Conservation (phyloP, 2,113 vertebrate species). For the Scophthalmus maximus region DNA sequence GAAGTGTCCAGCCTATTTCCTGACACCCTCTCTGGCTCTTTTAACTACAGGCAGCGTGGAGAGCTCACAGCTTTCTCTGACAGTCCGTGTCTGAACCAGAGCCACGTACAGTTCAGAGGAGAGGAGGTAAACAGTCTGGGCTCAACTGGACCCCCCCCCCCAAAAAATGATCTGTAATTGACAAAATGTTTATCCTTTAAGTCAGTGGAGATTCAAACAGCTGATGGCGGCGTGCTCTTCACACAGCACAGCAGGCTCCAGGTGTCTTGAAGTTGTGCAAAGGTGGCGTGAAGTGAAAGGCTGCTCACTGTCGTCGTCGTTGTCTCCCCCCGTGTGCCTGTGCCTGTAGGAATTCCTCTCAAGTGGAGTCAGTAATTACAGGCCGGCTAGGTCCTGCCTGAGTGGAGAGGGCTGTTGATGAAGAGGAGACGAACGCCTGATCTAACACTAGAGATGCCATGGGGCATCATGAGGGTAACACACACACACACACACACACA, state of each 20-base stretch:
- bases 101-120: too few species aligned
- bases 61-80: constrained; percentile 53
- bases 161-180: constrained; percentile 26
- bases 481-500: not conserved
- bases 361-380: constrained; percentile 67
- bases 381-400: constrained; percentile 57
- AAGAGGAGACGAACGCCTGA: constrained; percentile 42
- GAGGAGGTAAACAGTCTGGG: constrained; percentile 43
- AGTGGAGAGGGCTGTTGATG: constrained; percentile 54
- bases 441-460: constrained; percentile 4
- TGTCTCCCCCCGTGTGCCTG: constrained; percentile 40
- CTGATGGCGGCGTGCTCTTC: constrained; percentile 14
- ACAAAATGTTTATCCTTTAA: constrained; percentile 17
- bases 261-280: constrained; percentile 40
- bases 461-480: not conserved
- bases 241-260: constrained; percentile 17
- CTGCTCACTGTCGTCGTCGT: constrained; percentile 18
- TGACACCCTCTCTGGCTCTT: constrained; percentile 47
- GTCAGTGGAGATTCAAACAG: constrained; percentile 10
- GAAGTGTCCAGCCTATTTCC: constrained; percentile 54
- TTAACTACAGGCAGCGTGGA: constrained; percentile 45
- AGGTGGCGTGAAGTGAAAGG: constrained; percentile 39
- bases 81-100: constrained; percentile 22
- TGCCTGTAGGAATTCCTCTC: constrained; percentile 64
- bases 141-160: constrained; percentile 21